Conservation (phyloP, 2,797 vertebrate genomes). For the Mallotus villosus region DNA sequence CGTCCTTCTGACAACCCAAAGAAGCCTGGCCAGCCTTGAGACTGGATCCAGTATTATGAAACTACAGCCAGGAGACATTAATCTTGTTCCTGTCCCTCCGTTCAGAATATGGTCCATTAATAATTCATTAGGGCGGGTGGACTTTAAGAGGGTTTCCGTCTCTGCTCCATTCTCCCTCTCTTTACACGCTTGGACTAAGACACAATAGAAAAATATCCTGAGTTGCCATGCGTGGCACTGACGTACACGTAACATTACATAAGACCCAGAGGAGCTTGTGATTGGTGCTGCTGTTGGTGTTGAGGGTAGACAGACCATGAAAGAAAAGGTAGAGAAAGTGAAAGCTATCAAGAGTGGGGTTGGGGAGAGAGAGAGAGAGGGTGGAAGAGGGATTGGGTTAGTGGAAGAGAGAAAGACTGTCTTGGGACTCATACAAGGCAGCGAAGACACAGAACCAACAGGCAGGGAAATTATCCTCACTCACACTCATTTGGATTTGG, state of each 20-base stretch:
- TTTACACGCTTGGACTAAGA: not conserved
- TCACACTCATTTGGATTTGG: conserved; percentile 50
- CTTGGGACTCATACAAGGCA: not conserved
- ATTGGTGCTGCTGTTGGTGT: not conserved
- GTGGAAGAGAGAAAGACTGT: not conserved
- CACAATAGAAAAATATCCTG: not conserved
- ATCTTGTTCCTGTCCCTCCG: conserved; percentile 67
- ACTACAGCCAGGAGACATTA: conserved; percentile 70
- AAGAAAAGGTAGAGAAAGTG: conserved; percentile 5
- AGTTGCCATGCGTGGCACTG: conserved; percentile 28
- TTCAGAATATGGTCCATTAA: conserved; percentile 74
- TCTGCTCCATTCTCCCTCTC: not conserved
- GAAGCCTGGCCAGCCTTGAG: conserved; percentile 61
- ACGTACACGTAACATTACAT: conserved; percentile 29
- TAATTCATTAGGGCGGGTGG: conserved; percentile 69
- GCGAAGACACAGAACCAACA: conserved; percentile 59
- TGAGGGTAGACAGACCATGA: not conserved
- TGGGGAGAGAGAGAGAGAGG: not conserved
- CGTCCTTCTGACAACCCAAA: conserved; percentile 38
- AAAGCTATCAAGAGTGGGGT: not conserved
- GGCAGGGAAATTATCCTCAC: conserved; percentile 52
- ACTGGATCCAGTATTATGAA: conserved; percentile 57
- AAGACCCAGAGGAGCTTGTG: not conserved
- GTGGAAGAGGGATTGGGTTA: not conserved
- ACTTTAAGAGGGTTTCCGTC: conserved; percentile 50